These are phyloP conservation scores for Sycophila sp. DNA, from an alignment of 1,140 invertebrate genomes.

Conservation along the genomic window DNA sequence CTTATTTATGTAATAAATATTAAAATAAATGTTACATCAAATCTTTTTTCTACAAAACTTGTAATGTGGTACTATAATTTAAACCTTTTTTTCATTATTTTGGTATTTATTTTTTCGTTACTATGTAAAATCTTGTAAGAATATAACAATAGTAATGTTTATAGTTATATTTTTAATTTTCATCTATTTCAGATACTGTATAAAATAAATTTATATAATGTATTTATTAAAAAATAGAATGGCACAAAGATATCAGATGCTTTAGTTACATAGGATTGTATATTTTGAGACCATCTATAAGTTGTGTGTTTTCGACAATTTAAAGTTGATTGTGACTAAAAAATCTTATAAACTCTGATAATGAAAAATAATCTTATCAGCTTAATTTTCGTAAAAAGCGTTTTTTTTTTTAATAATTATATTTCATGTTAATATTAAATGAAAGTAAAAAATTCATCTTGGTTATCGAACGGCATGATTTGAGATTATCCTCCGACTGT, in stretches of 20 bases:
- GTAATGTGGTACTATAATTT: conserved; percentile 16
- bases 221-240: conserved; percentile 6
- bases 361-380: conserved; percentile 17
- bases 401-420: conserved; percentile 37
- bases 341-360: conserved; percentile 29
- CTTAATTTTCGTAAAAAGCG: conserved; percentile 18
- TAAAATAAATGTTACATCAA: conserved; percentile 9
- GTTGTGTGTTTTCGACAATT: conserved; percentile 44
- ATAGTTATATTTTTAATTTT: conserved; percentile 7
- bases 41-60: conserved; percentile 4
- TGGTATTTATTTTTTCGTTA: conserved; percentile 23
- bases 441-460: conserved; percentile 29
- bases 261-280: conserved; percentile 23
- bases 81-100: background rate
- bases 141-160: conserved; percentile 7
- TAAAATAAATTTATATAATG: conserved; percentile 7
- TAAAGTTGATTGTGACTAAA: conserved; percentile 50
- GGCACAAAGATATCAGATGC: conserved; percentile 31
- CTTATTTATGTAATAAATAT: conserved; percentile 8
- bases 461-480: conserved; percentile 28
- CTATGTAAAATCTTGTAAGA: background rate
- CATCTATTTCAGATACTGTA: conserved; percentile 1
- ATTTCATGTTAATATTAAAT: conserved; percentile 35
- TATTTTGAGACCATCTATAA: conserved; percentile 22
- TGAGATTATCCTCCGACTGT: conserved; percentile 5